Base-by-base conservation (phyloP, 2,113 vertebrate genomes). In the Monopterus albus region DNA sequence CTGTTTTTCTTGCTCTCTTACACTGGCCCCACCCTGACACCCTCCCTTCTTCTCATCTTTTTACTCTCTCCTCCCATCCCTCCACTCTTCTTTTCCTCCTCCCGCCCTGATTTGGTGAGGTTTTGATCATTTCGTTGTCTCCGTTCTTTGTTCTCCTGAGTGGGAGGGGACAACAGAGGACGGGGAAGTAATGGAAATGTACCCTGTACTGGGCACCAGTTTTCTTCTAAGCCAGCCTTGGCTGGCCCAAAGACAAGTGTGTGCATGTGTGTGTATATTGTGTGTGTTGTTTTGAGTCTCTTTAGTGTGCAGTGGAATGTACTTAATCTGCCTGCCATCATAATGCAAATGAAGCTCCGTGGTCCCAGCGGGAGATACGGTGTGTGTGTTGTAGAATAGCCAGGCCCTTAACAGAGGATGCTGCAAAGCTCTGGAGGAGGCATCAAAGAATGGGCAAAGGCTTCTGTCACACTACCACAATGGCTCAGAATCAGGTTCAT, bases 61-160 rank as follows among this genome's bases (percentile, higher is more conserved):
- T 33, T 33, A 58, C 46, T 52, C 70, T 62, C 69, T 77, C 65
- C 71, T 58, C 74, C 38, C 69, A 38, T 74, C 70, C 25, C 70
- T 42, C 91, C 81, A 86, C 93, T 92, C 70, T 25, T 23, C 78
- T 76, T 70, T 59, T 70, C 58, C 59, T 80, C 62, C 75, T 75
- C 95, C 93, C 57, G 91, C 93, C 92, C 91, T 90, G 91, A 90
- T 92, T 93, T 92, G 75, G 23, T 21, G 65, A 79, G 76, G 67
- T 87, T 88, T 74, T 82, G 84, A 82, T 78, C 79, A 82, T 72
- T 68, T 80, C 84, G 1, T 56, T 80, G 79, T 82, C 61, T 55
- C 69, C 14, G 60, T 85, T 68, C 60, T 89, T 91, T 91, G 89
- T 91, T 87, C 75, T 63, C 61, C 58, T 2, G 3, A 78, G 62